A percentile compares a stretch with the other conserved stretches of the same genome.
Conservation (phyloP, 1,140 invertebrate species). For the Patella vulgata region DNA sequence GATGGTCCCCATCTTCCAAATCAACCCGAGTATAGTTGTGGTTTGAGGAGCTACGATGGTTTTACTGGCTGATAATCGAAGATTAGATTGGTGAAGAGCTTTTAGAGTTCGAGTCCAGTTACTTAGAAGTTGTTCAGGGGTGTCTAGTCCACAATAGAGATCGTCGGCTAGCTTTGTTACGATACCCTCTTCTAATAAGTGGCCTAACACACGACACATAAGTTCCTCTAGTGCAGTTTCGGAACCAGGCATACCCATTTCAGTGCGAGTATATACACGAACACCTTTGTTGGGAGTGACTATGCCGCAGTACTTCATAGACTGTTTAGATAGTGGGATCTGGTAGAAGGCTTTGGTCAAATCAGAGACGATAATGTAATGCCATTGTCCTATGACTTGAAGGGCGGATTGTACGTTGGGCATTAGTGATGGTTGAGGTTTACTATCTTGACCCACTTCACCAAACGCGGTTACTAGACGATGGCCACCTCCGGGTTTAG, state of each 20-base stretch:
- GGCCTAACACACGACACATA: conserved; percentile 18
- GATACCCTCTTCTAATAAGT: conserved; percentile 11
- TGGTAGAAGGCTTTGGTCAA: conserved; percentile 30
- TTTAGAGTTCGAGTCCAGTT: conserved; percentile 16
- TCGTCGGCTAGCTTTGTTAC: conserved; percentile 23
- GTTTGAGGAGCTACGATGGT: conserved; percentile 15
- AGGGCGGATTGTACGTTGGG: conserved; percentile 30
- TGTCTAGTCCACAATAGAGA: conserved; percentile 7
- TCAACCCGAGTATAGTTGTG: conserved; percentile 26
- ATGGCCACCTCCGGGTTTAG: conserved; percentile 27
- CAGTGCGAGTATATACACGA: conserved; percentile 10
- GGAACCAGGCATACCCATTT: too few species aligned
- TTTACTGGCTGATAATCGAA: conserved; percentile 14
- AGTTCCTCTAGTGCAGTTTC: too few species aligned
- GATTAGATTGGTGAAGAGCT: conserved; percentile 3
- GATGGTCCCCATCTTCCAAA: conserved; percentile 22
- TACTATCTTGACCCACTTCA: conserved; percentile 27
- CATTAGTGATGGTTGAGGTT: conserved; percentile 27
- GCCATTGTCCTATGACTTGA: conserved; percentile 20
- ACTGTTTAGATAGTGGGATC: conserved; percentile 18
- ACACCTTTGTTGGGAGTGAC: conserved; percentile 19
- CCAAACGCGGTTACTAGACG: conserved; percentile 32
- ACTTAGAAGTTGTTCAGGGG: neutral
- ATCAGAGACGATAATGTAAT: conserved; percentile 29
- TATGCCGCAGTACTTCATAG: conserved; percentile 30